Evolutionary conservation across 2,888 invertebrate species (phyloP).

Genomic region (Synanthedon myopaeformis): DNA sequence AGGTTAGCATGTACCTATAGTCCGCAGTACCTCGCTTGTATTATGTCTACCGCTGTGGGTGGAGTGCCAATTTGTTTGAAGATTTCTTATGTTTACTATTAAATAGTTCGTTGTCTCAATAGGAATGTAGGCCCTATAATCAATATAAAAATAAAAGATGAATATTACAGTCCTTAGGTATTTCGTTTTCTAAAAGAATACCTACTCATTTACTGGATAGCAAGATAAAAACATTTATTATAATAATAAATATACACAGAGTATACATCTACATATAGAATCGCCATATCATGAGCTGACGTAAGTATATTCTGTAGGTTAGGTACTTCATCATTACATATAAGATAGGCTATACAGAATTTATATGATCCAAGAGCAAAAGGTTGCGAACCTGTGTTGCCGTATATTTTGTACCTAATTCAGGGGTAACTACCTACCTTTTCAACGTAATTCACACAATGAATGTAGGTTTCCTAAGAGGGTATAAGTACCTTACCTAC

Average conservation of each 20-base stretch:
- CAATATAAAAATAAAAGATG: too few relatives aligned
- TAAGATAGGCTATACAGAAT: constrained; percentile 27
- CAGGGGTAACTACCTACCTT: too few relatives aligned
- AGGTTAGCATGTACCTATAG: constrained; percentile 45
- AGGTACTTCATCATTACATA: not conserved
- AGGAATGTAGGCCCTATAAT: too few relatives aligned
- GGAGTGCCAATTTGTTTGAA: constrained; percentile 67
- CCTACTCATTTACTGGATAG: too few relatives aligned
- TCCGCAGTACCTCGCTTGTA: constrained; percentile 43
- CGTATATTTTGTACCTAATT: constrained; percentile 4
- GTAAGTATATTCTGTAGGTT: constrained; percentile 8
- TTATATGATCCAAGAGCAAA: constrained; percentile 39
- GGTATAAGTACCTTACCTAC: too few relatives aligned
- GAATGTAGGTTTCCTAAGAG: too few relatives aligned
- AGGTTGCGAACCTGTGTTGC: constrained; percentile 46
- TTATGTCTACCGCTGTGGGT: constrained; percentile 46
- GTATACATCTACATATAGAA: constrained; percentile 16
- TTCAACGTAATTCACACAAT: too few relatives aligned
- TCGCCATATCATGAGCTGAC: constrained; percentile 30
- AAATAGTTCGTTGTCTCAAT: too few relatives aligned
- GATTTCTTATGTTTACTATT: constrained; percentile 21
- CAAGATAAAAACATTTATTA: too few relatives aligned
- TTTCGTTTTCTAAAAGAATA: too few relatives aligned
- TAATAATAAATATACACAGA: not conserved
- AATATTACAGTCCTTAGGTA: too few relatives aligned